These are phyloP conservation scores for Thalpophila matura DNA, from an alignment of 2,888 invertebrate genomes.

Conservation along the genomic window DNA sequence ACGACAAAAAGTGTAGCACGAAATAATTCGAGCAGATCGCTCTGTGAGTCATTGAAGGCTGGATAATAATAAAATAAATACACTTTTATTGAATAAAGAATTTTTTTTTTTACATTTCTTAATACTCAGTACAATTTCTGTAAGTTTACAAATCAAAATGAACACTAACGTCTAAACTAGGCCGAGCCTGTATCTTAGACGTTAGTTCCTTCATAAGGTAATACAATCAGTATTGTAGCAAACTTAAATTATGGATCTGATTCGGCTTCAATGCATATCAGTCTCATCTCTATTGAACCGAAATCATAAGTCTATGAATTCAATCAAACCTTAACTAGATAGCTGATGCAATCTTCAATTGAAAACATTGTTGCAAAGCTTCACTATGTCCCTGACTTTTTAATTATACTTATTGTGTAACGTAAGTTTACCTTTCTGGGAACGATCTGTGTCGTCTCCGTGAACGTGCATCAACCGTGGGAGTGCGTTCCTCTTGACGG, in stretches of 20 bases:
- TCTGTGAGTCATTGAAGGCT: constrained; percentile 74
- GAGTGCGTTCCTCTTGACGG: constrained; percentile 81
- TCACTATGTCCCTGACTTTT: constrained; percentile 72
- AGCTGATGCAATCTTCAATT: constrained; percentile 62
- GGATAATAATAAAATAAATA: constrained; percentile 74
- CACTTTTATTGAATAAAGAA: too few relatives aligned
- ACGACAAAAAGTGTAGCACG: constrained; percentile 70
- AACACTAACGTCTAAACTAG: too few relatives aligned
- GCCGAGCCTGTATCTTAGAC: too few relatives aligned
- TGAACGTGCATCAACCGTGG: constrained; percentile 80
- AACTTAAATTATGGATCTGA: constrained; percentile 66
- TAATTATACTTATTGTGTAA: constrained; percentile 75
- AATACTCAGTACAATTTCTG: too few relatives aligned
- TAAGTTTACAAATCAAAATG: too few relatives aligned
- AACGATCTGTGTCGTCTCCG: constrained; percentile 72
- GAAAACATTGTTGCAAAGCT: constrained; percentile 61
- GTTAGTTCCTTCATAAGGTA: too few relatives aligned
- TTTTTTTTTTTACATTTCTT: too few relatives aligned
- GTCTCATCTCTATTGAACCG: constrained; percentile 67
- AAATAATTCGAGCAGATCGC: constrained; percentile 79
- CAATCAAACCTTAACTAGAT: constrained; percentile 56
- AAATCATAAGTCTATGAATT: constrained; percentile 65
- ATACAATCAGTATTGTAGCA: constrained; percentile 69
- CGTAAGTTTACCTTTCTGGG: constrained; percentile 73
- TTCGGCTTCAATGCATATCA: constrained; percentile 64